Evolutionary conservation across 2,888 invertebrate species (phyloP), one percentile per base, ranked within the genome.

Genomic region (Lepas anatifera): DNA sequence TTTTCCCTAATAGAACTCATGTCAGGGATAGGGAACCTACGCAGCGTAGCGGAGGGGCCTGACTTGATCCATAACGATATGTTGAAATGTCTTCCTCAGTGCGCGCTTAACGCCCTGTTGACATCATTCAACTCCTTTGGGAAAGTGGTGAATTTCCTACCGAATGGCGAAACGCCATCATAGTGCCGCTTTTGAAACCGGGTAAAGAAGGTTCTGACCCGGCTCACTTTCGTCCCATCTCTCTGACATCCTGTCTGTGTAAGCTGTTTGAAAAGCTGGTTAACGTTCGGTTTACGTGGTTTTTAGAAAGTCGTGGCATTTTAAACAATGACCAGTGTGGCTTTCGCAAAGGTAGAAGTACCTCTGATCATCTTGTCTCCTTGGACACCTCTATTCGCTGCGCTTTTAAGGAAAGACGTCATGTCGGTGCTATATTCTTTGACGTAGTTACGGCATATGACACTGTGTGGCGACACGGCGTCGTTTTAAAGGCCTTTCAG

Each of bases 201-300:
- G 27, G 41, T 2, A 41, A 68, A 3, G 41, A 2, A 16, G 27
- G 32, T 0, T 13, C 22, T 16, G 22, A 25, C 11, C 22, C 46
- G 10, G n/a, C 25, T 11, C n/a, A 11, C 29, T 68, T 43, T 29
- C 29, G 68, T 13, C 68, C 46, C 11, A 67, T 67, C 8, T 37
- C 68, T 25, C 27, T 67, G 3, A 67, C 68, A 13, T 67, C 68
- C 2, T 68, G 22, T 16, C 25, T 68, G 1, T 39, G 41, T 4
- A 68, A 68, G 1, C n/a, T 25, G 16, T 10, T 43, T 3, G 46
- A 68, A 1, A 64, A 43, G 41, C 22, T 68, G 68, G 68, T 29
- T n/a, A 68, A 68, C 29, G 35, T 32, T 50, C n/a, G 39, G 22
- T n/a, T 41, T n/a, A 68, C 29, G 0, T 68, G 37, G 68, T 68